Evolutionary conservation across 2,888 invertebrate species (phyloP).

Genomic region (Ophioninae sp.): DNA sequence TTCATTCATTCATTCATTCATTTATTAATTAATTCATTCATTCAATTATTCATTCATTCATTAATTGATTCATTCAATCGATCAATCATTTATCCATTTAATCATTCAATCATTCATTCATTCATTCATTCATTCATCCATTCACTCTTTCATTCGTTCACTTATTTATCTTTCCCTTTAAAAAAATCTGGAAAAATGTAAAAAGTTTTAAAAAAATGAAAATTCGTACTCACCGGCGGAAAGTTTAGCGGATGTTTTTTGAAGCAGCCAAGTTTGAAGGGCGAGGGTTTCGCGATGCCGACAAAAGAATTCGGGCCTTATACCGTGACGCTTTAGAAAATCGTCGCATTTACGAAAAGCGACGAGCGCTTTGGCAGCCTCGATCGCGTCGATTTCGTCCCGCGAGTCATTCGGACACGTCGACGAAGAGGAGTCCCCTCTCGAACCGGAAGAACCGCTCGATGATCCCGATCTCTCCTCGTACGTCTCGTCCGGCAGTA

Average conservation of each 20-base stretch:
- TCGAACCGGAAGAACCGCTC: constrained; percentile 61
- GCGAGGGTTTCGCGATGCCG: constrained; percentile 83
- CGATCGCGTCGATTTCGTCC: constrained; percentile 73
- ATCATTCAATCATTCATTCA: no score
- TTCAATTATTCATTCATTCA: no score
- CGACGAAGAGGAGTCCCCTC: constrained; percentile 67
- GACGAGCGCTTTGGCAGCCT: constrained; percentile 78
- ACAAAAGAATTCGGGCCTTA: constrained; percentile 90
- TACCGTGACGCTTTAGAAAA: constrained; percentile 85
- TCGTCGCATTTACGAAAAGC: constrained; percentile 84
- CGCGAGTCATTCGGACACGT: constrained; percentile 63
- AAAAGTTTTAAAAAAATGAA: not conserved
- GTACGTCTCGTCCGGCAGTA: constrained; percentile 91
- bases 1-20: no score
- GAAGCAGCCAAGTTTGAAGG: constrained; percentile 75
- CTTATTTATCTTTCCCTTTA: not conserved
- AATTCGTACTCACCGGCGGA: constrained; percentile 72
- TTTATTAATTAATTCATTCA: no score
- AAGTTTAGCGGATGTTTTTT: constrained; percentile 71
- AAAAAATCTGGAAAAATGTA: not conserved
- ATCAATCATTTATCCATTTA: not conserved
- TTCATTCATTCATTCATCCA: no score
- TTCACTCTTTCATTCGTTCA: no score
- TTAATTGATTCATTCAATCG: not conserved
- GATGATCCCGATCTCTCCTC: constrained; percentile 82